Evolutionary conservation across 2,888 invertebrate genomes (phyloP), one percentile per base, ranked within the genome.

Genomic region (Boloria euphrosyne): DNA sequence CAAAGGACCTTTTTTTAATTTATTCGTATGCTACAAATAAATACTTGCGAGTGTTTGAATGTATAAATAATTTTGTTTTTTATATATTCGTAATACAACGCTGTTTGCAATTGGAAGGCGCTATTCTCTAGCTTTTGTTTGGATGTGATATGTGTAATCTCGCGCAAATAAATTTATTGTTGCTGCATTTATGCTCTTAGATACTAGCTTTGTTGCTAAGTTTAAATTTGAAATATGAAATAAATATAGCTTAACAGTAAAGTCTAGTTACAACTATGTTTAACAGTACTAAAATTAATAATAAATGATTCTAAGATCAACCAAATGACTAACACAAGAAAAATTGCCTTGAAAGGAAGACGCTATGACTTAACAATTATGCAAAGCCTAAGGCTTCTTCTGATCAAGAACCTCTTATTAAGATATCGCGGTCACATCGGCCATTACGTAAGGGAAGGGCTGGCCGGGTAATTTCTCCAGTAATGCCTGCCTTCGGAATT

Each of bases 331-430:
- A 13, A 4, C 17, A 43, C 7, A 38, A 22, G 18, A 46, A 57
- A 50, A 57, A 57, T 46, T 38, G 44, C 7, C 17, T 44, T 14
- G 38, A 64, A 65, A 64, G 65, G 71, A 74, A 71, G 72, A 71
- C 64, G 71, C 69, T 74, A 73, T 74, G 66, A 77, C 78, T 83
- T 84, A 87, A 89, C 84, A 90, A 90, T 89, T 90, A 90, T 89
- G 86, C 83, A 86, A 85, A 84, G 83, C 80, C 57, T 64, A 75
- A 73, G 81, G 81, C 77, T 79, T 80, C 80, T 69, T 74, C 74
- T 76, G 89, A 89, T 89, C 87, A 83, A 81, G 79, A 89, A 83
- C 88, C 88, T 83, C 87, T 89, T 90, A 90, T 90, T 89, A 89
- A 87, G 89, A 89, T 90, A 90, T 88, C 86, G 82, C 81, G 87